Percentiles rank a stretch among this genome's conserved stretches.
These are phyloP conservation scores for Aspiorhynchus laticeps DNA, from an alignment of 2,113 vertebrate species.

Conservation along the genomic window DNA sequence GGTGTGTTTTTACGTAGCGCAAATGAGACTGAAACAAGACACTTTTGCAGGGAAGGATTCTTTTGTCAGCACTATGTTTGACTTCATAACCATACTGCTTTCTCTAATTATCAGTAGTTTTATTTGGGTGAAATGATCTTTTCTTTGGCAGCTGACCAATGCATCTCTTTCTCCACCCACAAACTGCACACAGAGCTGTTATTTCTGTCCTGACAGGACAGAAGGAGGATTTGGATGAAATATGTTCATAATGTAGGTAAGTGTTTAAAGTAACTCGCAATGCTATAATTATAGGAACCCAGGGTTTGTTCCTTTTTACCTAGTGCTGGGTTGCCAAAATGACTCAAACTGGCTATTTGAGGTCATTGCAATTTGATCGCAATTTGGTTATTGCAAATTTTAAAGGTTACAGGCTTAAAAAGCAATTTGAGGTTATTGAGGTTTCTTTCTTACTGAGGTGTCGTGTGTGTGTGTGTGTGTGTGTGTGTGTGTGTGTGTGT, in stretches of 20 bases:
- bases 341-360: background rate
- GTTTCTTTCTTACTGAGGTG: too few species aligned
- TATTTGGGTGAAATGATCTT: background rate
- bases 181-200: background rate
- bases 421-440: too few species aligned
- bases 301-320: background rate
- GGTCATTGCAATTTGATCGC: too few species aligned
- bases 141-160: constrained; percentile 12
- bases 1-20: too few species aligned
- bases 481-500: too few species aligned
- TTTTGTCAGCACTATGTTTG: background rate
- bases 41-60: background rate
- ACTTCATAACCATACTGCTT: background rate
- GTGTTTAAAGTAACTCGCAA: background rate
- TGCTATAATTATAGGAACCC: background rate
- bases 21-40: too few species aligned
- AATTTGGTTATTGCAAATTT: too few species aligned
- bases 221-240: background rate
- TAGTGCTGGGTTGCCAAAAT: background rate
- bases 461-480: too few species aligned
- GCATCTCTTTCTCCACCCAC: constrained; percentile 17
- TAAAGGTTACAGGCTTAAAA: too few species aligned
- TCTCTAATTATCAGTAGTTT: background rate
- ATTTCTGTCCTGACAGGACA: background rate
- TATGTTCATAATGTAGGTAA: background rate